These are phyloP conservation scores for Xerus inauris DNA, from an alignment of 2,113 vertebrate genomes.

Conservation along the genomic window DNA sequence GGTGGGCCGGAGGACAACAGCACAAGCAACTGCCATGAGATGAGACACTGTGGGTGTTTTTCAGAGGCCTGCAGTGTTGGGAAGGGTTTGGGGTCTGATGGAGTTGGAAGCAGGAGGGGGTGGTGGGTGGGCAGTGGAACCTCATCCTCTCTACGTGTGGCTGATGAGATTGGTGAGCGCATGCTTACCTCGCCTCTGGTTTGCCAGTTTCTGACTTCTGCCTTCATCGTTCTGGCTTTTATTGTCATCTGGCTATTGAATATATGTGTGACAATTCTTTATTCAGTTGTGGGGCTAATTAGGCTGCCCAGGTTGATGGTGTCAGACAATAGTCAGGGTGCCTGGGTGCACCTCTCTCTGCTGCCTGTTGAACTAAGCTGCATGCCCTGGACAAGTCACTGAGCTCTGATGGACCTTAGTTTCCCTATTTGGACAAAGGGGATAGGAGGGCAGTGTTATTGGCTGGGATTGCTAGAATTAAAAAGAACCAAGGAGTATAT, in stretches of 20 bases:
- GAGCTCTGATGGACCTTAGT: neutral
- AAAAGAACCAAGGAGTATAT: neutral
- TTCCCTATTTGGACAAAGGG: neutral
- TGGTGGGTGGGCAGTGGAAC: neutral
- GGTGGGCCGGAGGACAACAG: neutral
- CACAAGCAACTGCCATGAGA: accelerated
- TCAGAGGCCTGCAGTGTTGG: neutral
- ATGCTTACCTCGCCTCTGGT: too few relatives aligned
- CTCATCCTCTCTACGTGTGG: neutral
- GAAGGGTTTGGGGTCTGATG: neutral
- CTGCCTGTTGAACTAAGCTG: neutral
- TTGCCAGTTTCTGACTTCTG: neutral
- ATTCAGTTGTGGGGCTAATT: neutral
- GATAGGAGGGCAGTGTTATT: neutral
- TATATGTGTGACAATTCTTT: neutral
- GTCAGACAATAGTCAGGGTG: neutral
- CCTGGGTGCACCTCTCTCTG: neutral
- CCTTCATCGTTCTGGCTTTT: neutral
- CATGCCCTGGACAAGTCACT: neutral
- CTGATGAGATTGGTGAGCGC: neutral
- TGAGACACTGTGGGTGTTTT: accelerated
- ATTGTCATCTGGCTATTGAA: neutral
- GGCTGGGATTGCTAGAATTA: neutral
- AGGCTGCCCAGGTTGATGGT: neutral
- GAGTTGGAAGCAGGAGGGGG: too few relatives aligned